phyloP scores from a whole-genome alignment of 2,113 vertebrate genomes.

The Pelvicachromis taeniatus region DNA sequence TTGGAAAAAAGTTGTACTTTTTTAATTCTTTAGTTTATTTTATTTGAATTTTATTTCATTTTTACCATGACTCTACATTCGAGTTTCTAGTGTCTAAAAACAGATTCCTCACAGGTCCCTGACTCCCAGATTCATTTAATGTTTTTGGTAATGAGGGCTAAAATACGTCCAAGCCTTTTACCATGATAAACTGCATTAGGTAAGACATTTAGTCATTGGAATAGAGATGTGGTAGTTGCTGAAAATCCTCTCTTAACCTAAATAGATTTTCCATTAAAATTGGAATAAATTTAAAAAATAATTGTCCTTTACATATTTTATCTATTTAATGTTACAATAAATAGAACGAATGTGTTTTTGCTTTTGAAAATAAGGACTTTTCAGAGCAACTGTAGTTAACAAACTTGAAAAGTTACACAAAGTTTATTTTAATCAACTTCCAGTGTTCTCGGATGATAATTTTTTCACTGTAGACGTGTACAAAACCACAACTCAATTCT shows the following conservation, averaged over 20 bases:
- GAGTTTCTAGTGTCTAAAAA: background rate
- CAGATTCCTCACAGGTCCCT: background rate
- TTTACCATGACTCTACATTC: background rate
- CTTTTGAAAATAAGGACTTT: background rate
- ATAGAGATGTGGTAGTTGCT: background rate
- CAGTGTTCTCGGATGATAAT: rapidly evolving
- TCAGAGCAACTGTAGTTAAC: background rate
- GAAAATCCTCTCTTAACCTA: background rate
- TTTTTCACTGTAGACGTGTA: background rate
- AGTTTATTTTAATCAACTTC: background rate
- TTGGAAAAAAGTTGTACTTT: background rate
- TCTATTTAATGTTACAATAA: background rate
- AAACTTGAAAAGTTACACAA: background rate
- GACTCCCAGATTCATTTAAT: background rate
- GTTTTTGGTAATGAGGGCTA: rapidly evolving
- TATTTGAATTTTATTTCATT: background rate
- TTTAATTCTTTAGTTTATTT: background rate
- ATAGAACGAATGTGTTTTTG: background rate
- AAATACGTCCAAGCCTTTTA: background rate
- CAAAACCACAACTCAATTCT: background rate
- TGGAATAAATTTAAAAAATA: background rate
- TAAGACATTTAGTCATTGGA: background rate
- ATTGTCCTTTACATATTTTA: background rate
- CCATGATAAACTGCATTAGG: background rate
- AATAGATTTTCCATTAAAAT: background rate